phyloP scores from a whole-genome alignment of 1,140 invertebrate genomes.

The Drosophila baimaii region DNA sequence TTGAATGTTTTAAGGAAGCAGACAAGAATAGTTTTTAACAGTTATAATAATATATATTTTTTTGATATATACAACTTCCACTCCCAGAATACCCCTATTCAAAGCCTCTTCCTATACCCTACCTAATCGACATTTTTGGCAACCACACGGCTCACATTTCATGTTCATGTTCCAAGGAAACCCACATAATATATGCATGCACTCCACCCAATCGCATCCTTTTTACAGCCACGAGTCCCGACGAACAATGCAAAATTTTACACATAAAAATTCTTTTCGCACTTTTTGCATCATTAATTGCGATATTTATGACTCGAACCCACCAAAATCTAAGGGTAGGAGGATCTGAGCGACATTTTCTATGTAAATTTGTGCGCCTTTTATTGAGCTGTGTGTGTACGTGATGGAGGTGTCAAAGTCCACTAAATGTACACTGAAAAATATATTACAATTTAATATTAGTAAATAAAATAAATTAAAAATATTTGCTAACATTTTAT shows the following conservation, averaged over 20 bases:
- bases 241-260: slow-evolving; percentile 61
- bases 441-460: no score
- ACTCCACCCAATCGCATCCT: slow-evolving; percentile 18
- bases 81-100: background rate
- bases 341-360: slow-evolving; percentile 56
- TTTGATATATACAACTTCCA: background rate
- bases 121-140: slow-evolving; percentile 9
- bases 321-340: slow-evolving; percentile 3
- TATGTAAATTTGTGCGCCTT: slow-evolving; percentile 74
- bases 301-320: slow-evolving; percentile 72
- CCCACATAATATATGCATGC: slow-evolving; percentile 47
- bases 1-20: no score
- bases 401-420: slow-evolving; percentile 33
- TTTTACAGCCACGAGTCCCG: slow-evolving; percentile 25
- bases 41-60: background rate
- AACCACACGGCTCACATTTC: slow-evolving; percentile 43
- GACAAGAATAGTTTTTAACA: no score
- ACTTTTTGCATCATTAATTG: slow-evolving; percentile 84
- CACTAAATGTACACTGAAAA: slow-evolving; percentile 23
- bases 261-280: slow-evolving; percentile 73
- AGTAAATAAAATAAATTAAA: background rate
- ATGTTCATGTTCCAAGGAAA: slow-evolving; percentile 30
- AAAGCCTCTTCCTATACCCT: background rate
- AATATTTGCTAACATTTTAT: background rate
- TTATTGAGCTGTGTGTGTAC: slow-evolving; percentile 72